These are phyloP conservation scores for Macroglossus sobrinus DNA, from an alignment of 2,113 vertebrate species.

Conservation along the genomic window DNA sequence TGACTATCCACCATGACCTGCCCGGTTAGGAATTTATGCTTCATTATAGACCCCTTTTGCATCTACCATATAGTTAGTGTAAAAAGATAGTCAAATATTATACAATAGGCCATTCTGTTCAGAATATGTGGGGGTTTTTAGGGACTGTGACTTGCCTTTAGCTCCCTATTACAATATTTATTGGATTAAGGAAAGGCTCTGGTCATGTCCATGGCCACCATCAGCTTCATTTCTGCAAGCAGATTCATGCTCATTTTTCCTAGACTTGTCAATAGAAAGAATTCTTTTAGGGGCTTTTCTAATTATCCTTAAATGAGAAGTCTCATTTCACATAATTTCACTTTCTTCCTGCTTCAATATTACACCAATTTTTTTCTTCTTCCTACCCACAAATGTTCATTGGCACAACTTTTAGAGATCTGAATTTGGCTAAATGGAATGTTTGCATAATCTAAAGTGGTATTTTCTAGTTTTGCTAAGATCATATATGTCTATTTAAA, in stretches of 20 bases:
- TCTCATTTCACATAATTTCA: not conserved
- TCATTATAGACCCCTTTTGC: not conserved
- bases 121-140: too few species aligned
- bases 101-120: not conserved
- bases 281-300: not conserved
- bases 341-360: not conserved
- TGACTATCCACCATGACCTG: too few species aligned
- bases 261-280: not conserved
- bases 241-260: not conserved
- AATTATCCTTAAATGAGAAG: not conserved
- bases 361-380: not conserved
- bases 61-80: not conserved
- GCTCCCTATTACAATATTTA: not conserved
- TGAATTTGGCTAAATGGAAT: not conserved
- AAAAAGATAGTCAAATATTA: not conserved
- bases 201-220: not conserved
- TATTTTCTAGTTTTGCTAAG: not conserved
- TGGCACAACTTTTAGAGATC: not conserved
- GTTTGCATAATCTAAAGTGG: not conserved
- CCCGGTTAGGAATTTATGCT: not conserved
- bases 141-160: not conserved
- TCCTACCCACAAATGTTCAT: not conserved
- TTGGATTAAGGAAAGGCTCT: accelerated
- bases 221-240: not conserved
- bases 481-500: not conserved